These are phyloP conservation scores for Nemapogon koenigi DNA, from an alignment of 2,888 invertebrate species.

Conservation along the genomic window DNA sequence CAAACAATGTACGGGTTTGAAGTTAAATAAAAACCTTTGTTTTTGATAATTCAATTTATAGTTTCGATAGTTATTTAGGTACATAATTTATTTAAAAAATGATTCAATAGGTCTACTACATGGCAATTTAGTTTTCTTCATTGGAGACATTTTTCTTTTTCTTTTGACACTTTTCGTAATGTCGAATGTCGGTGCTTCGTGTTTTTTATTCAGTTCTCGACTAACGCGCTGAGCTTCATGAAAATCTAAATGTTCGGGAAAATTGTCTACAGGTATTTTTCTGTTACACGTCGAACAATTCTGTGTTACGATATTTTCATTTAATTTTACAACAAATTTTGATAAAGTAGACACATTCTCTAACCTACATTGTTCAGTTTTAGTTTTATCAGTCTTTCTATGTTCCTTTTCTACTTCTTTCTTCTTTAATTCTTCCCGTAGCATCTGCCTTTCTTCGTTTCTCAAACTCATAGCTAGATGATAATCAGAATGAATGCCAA, in stretches of 20 bases:
- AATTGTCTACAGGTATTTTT: constrained; percentile 64
- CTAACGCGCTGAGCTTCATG: constrained; percentile 84
- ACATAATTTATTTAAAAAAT: constrained; percentile 33
- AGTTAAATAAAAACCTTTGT: neutral
- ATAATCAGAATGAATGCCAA: constrained; percentile 75
- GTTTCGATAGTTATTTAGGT: constrained; percentile 1
- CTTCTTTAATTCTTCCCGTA: constrained; percentile 29
- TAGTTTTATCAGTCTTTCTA: constrained; percentile 13
- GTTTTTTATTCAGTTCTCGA: constrained; percentile 65
- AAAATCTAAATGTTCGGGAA: constrained; percentile 81
- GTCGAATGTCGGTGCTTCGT: constrained; percentile 16
- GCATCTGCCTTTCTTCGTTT: constrained; percentile 51
- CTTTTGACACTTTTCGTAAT: constrained; percentile 30
- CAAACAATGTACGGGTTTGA: neutral
- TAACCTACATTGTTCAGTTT: constrained; percentile 22
- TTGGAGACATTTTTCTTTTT: constrained; percentile 39
- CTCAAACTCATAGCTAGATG: constrained; percentile 74
- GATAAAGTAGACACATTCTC: constrained; percentile 30
- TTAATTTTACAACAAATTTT: constrained; percentile 54
- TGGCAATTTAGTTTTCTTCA: constrained; percentile 39
- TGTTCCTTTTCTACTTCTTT: constrained; percentile 18
- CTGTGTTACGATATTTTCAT: constrained; percentile 37
- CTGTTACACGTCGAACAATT: constrained; percentile 75
- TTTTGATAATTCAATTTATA: neutral
- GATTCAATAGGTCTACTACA: constrained; percentile 47